A percentile compares a stretch with the other conserved stretches of the same genome.
Evolutionary conservation across 2,113 vertebrate species (phyloP).

Genomic region (Engystomops pustulosus): DNA sequence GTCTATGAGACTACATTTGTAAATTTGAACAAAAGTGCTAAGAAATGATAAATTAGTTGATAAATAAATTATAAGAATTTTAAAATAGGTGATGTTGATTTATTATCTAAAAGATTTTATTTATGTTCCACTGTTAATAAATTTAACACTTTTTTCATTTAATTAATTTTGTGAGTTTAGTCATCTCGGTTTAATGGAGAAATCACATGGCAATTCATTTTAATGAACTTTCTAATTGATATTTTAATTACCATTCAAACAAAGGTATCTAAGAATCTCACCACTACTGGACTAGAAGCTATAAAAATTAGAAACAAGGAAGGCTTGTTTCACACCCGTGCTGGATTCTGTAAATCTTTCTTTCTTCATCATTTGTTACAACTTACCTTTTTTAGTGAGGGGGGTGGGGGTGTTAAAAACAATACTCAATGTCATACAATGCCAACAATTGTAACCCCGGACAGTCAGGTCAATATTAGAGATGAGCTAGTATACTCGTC

Average conservation of each 20-base stretch:
- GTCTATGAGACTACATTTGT: not conserved
- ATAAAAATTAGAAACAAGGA: not conserved
- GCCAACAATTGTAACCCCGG: no score
- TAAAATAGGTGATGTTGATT: not conserved
- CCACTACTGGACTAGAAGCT: not conserved
- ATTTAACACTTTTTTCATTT: not conserved
- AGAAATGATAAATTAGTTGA: no score
- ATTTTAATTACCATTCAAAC: conserved; percentile 10
- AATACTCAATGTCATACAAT: no score
- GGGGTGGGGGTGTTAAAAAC: no score
- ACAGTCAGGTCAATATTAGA: no score
- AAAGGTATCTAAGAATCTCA: not conserved
- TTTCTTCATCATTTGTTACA: no score
- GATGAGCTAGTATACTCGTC: no score
- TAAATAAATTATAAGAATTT: not conserved
- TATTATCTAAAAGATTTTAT: not conserved
- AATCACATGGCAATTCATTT: not conserved
- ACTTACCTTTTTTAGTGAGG: no score
- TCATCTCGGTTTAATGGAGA: not conserved
- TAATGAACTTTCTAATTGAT: conserved; percentile 20
- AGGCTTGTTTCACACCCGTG: not conserved
- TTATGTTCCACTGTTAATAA: not conserved
- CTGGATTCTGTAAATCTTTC: no score
- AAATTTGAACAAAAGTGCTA: not conserved
- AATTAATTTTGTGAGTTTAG: conserved; percentile 12